Conservation (phyloP, 2,113 vertebrate genomes). For the Leucosticte australis region DNA sequence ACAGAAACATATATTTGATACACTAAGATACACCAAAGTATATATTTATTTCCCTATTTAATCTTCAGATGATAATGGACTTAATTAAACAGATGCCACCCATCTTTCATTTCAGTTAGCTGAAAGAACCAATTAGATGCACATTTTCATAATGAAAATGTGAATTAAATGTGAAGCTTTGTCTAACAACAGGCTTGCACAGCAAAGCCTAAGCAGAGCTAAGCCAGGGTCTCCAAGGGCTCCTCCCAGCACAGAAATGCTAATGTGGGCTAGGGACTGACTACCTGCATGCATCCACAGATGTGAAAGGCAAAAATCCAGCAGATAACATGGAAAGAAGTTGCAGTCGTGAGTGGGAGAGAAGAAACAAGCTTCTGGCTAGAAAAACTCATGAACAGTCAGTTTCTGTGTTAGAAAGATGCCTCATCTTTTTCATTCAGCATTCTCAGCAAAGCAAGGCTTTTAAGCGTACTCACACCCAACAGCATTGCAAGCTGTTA, state of each 20-base stretch:
- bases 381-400: neutral
- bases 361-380: neutral
- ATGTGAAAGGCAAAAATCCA: neutral
- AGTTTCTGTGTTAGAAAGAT: neutral
- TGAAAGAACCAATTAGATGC: slow-evolving; percentile 39
- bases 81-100: slow-evolving; percentile 18
- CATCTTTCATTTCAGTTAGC: neutral
- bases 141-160: neutral
- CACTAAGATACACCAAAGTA: neutral
- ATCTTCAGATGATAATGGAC: neutral
- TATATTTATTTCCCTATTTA: neutral
- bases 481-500: neutral
- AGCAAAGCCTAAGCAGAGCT: slow-evolving; percentile 29
- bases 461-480: rapidly evolving
- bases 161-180: neutral
- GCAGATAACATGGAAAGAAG: neutral
- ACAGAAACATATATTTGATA: neutral
- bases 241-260: neutral
- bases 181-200: slow-evolving; percentile 23
- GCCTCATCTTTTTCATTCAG: neutral
- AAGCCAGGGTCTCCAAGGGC: neutral
- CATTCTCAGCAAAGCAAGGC: neutral
- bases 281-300: neutral
- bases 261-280: neutral
- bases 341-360: rapidly evolving